Evolutionary conservation across 2,797 vertebrate genomes (phyloP).

Genomic region (Malacoraja senta): DNA sequence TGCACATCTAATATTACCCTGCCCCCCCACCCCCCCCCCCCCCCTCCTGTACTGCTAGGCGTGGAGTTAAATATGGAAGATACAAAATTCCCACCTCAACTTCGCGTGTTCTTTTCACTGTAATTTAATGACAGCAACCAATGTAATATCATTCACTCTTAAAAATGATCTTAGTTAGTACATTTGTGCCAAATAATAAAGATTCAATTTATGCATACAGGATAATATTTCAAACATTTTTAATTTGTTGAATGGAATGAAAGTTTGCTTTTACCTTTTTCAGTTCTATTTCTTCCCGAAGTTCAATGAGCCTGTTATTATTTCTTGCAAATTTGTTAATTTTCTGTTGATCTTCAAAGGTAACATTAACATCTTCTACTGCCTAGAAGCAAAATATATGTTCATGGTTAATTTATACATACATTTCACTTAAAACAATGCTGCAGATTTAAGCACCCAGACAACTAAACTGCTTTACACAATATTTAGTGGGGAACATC

Average conservation of each 20-base stretch:
- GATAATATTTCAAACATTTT: neutral
- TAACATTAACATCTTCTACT: slow-evolving; percentile 92
- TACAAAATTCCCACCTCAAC: neutral
- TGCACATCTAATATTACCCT: neutral
- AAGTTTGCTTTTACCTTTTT: slow-evolving; percentile 69
- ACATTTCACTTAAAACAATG: neutral
- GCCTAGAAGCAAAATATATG: slow-evolving; percentile 57
- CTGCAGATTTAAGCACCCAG: neutral
- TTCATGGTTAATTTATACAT: slow-evolving; percentile 6
- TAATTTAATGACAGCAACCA: neutral
- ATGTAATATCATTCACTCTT: neutral
- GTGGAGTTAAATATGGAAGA: neutral
- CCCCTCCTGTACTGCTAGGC: neutral
- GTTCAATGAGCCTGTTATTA: slow-evolving; percentile 83
- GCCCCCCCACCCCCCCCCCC: neutral
- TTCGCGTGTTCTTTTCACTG: neutral
- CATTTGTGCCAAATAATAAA: neutral
- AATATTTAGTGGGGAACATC: neutral
- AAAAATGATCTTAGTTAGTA: neutral
- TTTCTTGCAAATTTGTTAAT: slow-evolving; percentile 96
- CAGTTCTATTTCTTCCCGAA: slow-evolving; percentile 90
- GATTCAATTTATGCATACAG: neutral
- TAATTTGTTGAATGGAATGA: neutral
- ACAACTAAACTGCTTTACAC: neutral
- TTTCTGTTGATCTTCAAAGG: slow-evolving; percentile 95